Percentiles rank a stretch among this genome's conserved stretches.
Evolutionary conservation across 2,113 vertebrate species (phyloP).

Genomic region (Neolamprologus tretocephalus): DNA sequence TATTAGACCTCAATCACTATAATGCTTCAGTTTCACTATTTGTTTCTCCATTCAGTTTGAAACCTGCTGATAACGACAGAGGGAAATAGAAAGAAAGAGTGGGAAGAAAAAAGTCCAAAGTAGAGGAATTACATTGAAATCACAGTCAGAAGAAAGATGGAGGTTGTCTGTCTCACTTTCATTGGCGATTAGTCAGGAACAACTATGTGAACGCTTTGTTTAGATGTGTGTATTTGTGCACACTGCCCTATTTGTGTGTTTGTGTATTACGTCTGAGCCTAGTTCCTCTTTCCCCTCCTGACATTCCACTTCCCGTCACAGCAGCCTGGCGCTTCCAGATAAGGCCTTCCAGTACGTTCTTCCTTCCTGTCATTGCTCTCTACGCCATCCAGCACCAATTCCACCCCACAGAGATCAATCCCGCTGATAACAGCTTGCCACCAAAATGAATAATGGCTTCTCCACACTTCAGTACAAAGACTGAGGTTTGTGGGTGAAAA

Average conservation of each 20-base stretch:
- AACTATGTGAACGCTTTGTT: not conserved
- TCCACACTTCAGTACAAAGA: not conserved
- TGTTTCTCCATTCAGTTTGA: not conserved
- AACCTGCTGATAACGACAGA: not conserved
- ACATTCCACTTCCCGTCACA: constrained; percentile 64
- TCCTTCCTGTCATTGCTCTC: constrained; percentile 47
- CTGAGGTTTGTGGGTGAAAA: not conserved
- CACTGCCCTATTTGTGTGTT: not conserved
- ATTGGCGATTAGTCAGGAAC: constrained; percentile 3
- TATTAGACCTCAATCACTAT: not conserved
- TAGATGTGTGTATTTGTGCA: constrained; percentile 1
- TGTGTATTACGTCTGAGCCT: constrained; percentile 17
- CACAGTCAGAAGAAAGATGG: not conserved
- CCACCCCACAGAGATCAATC: constrained; percentile 48
- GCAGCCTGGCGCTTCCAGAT: constrained; percentile 71
- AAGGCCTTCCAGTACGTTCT: constrained; percentile 62
- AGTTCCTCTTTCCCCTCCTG: constrained; percentile 67
- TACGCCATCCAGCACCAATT: constrained; percentile 39
- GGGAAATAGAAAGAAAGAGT: not conserved
- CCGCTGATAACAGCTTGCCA: constrained; percentile 37
- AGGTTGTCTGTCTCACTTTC: not conserved
- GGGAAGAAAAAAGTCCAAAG: not conserved
- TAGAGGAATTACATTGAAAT: constrained; percentile 2
- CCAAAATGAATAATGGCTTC: constrained; percentile 49
- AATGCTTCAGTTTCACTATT: not conserved